A percentile compares a stretch with the other conserved stretches of the same genome.
phyloP scores from a whole-genome alignment of 2,113 vertebrate genomes.

The Sinocyclocheilus rhinocerous region DNA sequence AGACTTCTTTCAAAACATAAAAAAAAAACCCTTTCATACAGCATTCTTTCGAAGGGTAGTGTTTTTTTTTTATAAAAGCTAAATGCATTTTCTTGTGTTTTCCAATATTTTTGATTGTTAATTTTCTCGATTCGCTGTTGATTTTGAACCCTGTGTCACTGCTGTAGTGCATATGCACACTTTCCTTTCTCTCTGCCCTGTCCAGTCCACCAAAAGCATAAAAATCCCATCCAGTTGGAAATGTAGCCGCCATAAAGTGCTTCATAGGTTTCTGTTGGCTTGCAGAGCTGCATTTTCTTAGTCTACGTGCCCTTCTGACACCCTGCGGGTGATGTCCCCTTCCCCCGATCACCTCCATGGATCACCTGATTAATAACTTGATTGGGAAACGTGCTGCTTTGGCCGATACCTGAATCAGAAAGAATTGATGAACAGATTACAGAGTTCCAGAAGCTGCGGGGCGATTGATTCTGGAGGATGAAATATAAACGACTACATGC shows the following conservation, averaged over 20 bases:
- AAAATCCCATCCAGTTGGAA: neutral
- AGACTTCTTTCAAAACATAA: too few species aligned
- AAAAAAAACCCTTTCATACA: neutral
- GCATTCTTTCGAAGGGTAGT: too few species aligned
- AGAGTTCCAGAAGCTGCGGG: constrained; percentile 8
- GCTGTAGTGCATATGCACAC: neutral
- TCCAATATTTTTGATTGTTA: neutral
- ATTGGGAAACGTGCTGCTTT: neutral
- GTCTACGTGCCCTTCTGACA: neutral
- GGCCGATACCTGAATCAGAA: neutral
- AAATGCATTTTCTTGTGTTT: neutral
- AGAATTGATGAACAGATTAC: constrained; percentile 28
- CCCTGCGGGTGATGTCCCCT: too few species aligned
- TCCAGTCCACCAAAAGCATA: neutral
- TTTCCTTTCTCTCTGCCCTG: neutral
- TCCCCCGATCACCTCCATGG: neutral
- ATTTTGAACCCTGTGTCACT: neutral
- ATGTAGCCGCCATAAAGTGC: neutral
- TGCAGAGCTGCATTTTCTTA: neutral
- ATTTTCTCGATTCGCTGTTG: neutral
- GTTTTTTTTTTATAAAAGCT: neutral
- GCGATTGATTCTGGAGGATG: constrained; percentile 14
- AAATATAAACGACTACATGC: constrained; percentile 16
- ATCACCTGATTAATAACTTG: constrained; percentile 20
- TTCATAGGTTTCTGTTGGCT: neutral